Percentiles rank a stretch among this genome's conserved stretches.
Evolutionary conservation across 2,888 invertebrate genomes (phyloP).

Genomic region (Amblyjoppa proteus): DNA sequence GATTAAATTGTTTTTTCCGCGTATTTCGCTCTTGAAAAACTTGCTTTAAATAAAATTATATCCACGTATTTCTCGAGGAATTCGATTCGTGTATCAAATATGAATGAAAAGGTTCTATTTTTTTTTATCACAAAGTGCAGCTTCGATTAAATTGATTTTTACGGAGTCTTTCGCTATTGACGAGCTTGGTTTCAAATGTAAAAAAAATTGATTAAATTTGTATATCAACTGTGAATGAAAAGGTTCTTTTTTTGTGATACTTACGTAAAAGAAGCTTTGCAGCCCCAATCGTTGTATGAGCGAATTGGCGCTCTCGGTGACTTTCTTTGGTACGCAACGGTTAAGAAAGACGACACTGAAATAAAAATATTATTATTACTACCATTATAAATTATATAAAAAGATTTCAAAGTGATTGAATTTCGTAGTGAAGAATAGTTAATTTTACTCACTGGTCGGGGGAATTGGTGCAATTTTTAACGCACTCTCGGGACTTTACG

Average conservation of each 20-base stretch:
- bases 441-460: conserved; percentile 75
- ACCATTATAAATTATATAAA: background rate
- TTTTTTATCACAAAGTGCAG: background rate
- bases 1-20: background rate
- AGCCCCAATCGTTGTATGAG: conserved; percentile 86
- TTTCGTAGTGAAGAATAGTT: background rate
- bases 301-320: conserved; percentile 82
- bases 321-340: conserved; percentile 86
- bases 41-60: background rate
- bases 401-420: too few species aligned
- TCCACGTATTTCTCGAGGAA: too few species aligned
- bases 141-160: background rate
- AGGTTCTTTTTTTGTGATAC: conserved; percentile 19
- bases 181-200: background rate
- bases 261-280: conserved; percentile 86
- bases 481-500: conserved; percentile 80
- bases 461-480: conserved; percentile 79
- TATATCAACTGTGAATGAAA: background rate
- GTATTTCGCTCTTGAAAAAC: background rate
- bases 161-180: background rate
- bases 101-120: background rate
- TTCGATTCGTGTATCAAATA: background rate
- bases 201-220: background rate
- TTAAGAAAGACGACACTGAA: conserved; percentile 86
- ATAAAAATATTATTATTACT: conserved; percentile 59